Evolutionary conservation across 2,888 invertebrate species (phyloP), one percentile per base, ranked within the genome.

Genomic region (Xestia rhomboidea): DNA sequence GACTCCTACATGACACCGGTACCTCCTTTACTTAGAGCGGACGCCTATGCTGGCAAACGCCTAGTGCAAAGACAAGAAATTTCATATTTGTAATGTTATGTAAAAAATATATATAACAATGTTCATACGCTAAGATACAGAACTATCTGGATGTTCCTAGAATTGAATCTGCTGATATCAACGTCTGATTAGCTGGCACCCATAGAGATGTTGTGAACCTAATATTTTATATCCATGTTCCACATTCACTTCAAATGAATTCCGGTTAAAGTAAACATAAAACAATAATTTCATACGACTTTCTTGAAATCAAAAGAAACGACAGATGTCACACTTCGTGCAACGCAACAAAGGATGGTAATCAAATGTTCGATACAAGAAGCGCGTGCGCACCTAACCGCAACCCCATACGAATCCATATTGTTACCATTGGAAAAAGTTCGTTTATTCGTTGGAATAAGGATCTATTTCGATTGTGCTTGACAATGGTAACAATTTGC

Each of bases 321-420:
- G 90, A 90, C 94, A 93, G 92, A 90, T 94, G 93, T 89, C 88
- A 84, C 86, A 82, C 84, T 84, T 79, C 85, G 70, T 79, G 73
- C 85, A 69, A 75, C 49, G 64, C 82, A 91, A 93, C 92, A 93
- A 93, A 92, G 86, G 89, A 88, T 80, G 80, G 79, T 88, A 88
- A 92, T 90, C 87, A 88, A 89, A 87, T 83, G 87, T 88, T 91
- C 89, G 90, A 91, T 88, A 90, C 88, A 85, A 90, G 89, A 89
- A 90, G 92, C 94, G 93, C 93, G 93, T 93, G 94, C 93, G 88
- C 90, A 84, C 87, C 73, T 87, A 92, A 95, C 95, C 95, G 84
- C 95, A 95, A 90, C 91, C 89, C 91, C 85, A 83, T 83, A 82
- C 86, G 70, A 85, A 77, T 82, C 73, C 62, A 49, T 62, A 71